These are phyloP conservation scores for Cynopterus brachyotis DNA, from an alignment of 2,113 vertebrate species.

Conservation along the genomic window DNA sequence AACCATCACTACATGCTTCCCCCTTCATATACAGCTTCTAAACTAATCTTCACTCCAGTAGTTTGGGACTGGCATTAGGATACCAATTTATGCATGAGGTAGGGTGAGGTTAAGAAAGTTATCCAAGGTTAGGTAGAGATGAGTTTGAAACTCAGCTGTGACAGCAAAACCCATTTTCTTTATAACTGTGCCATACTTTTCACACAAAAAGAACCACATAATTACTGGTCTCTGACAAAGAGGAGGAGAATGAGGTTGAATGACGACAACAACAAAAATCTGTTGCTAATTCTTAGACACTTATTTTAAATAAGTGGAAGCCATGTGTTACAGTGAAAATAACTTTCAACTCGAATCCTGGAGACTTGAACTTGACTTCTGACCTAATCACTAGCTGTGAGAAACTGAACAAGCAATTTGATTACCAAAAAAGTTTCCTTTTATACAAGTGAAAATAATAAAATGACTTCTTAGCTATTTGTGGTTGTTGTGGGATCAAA, in stretches of 20 bases:
- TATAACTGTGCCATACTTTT: not conserved
- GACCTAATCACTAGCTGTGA: not conserved
- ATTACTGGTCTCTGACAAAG: not conserved
- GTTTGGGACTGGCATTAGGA: not conserved
- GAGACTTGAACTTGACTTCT: not conserved
- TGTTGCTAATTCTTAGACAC: not conserved
- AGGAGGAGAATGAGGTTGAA: not conserved
- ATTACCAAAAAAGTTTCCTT: not conserved
- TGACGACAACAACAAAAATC: not conserved
- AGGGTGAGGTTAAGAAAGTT: not conserved
- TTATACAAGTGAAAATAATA: not conserved
- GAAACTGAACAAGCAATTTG: not conserved
- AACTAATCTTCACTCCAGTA: not conserved
- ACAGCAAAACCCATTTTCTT: not conserved
- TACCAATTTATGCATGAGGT: not conserved
- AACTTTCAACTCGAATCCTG: not conserved
- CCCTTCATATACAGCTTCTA: not conserved
- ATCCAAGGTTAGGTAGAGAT: not conserved
- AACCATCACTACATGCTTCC: not conserved
- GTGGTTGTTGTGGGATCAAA: not conserved
- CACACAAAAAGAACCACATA: not conserved
- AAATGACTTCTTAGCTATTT: not conserved
- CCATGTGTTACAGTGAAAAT: not conserved
- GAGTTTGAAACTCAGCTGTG: not conserved
- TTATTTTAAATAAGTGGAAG: slow-evolving; percentile 25